A percentile compares a stretch with the other conserved stretches of the same genome.
These are phyloP conservation scores for Menidia beryllina DNA, from an alignment of 2,113 vertebrate genomes.

Conservation along the genomic window DNA sequence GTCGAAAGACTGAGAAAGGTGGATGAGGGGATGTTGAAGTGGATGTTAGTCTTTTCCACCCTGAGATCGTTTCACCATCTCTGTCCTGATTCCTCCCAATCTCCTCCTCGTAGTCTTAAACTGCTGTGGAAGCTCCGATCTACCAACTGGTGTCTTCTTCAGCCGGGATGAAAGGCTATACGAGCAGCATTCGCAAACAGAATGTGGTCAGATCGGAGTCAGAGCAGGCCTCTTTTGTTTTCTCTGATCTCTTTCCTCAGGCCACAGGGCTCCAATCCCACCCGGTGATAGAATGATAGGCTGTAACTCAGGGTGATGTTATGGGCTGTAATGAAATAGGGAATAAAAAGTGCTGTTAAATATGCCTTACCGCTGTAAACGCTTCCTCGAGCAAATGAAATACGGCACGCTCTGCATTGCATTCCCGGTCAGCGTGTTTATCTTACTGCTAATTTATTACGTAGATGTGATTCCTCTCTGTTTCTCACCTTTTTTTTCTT, in stretches of 20 bases:
- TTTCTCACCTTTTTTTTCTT: conserved; percentile 34
- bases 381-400: conserved; percentile 5
- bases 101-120: conserved; percentile 10
- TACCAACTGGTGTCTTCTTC: conserved; percentile 22
- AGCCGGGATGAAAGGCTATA: conserved; percentile 29
- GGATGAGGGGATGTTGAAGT: conserved; percentile 18
- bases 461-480: conserved; percentile 19
- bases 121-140: conserved; percentile 43
- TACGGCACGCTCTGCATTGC: neutral
- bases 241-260: conserved; percentile 28
- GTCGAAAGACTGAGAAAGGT: neutral
- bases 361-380: neutral
- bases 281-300: conserved; percentile 22
- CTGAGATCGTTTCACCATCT: conserved; percentile 46
- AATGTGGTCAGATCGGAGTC: neutral
- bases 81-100: conserved; percentile 27
- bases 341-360: conserved; percentile 21
- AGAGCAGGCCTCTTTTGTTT: conserved; percentile 11
- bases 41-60: conserved; percentile 46
- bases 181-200: conserved; percentile 54
- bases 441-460: conserved; percentile 14
- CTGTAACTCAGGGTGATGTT: conserved; percentile 15
- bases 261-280: conserved; percentile 35
- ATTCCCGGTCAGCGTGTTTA: conserved; percentile 18
- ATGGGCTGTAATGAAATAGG: conserved; percentile 43